Percentiles rank a stretch among this genome's conserved stretches.
phyloP scores from a whole-genome alignment of 2,797 vertebrate species.

The Alauda arvensis region DNA sequence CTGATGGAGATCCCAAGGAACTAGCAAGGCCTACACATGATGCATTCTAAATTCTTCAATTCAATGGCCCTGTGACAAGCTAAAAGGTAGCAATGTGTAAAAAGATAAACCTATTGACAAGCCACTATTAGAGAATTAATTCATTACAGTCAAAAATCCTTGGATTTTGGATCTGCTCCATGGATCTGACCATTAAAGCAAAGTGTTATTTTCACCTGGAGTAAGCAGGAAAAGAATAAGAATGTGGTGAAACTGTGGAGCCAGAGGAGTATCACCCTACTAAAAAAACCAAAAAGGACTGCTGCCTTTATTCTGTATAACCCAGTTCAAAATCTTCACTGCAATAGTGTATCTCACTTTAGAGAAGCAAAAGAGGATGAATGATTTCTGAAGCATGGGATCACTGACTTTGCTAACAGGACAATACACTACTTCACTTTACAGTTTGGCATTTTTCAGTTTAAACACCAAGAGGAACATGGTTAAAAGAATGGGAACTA shows the following conservation, averaged over 20 bases:
- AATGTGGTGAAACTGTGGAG: neutral
- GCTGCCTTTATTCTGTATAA: neutral
- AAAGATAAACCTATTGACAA: neutral
- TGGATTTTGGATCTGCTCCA: neutral
- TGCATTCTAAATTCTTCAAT: neutral
- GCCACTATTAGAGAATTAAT: neutral
- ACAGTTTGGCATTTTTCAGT: neutral
- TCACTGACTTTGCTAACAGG: constrained; percentile 23
- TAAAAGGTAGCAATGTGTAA: neutral
- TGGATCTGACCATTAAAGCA: neutral
- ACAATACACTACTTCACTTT: neutral
- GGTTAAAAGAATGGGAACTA: neutral
- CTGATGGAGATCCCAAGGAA: neutral
- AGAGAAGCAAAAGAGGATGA: neutral
- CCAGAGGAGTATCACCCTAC: neutral
- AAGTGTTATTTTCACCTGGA: neutral
- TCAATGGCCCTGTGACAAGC: neutral
- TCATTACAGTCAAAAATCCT: neutral
- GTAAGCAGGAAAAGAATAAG: neutral
- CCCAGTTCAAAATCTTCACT: neutral
- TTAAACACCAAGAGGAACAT: neutral
- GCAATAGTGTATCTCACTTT: neutral
- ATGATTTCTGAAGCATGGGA: neutral
- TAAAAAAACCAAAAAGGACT: neutral
- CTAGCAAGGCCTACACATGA: neutral